A percentile compares a stretch with the other conserved stretches of the same genome.
Evolutionary conservation across 53 echinoderm and acorn worm species (phyloP).

Genomic region (Luidia sarsii): DNA sequence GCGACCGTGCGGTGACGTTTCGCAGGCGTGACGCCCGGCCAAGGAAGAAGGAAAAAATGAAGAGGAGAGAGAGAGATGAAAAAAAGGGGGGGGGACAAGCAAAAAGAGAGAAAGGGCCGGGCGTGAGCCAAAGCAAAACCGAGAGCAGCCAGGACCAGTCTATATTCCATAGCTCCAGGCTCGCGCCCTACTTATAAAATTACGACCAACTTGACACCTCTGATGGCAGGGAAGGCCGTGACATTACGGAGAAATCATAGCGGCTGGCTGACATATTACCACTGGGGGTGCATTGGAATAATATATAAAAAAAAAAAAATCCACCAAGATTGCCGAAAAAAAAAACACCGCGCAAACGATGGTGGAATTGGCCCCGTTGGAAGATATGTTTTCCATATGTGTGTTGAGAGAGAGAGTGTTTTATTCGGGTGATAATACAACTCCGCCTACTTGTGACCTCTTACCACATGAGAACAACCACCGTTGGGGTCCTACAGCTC

Average conservation of each 20-base stretch:
- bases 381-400: slow-evolving; percentile 49
- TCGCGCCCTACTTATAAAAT: slow-evolving; percentile 27
- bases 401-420: too few relatives aligned
- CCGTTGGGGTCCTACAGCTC: slow-evolving; percentile 19
- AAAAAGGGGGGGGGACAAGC: too few relatives aligned
- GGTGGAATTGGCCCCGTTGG: slow-evolving; percentile 2
- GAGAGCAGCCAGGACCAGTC: slow-evolving; percentile 1
- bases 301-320: too few relatives aligned
- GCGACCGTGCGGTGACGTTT: slow-evolving; percentile 24
- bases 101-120: background rate
- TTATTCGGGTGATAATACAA: slow-evolving; percentile 12
- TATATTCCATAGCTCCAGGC: slow-evolving; percentile 37
- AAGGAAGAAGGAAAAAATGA: too few relatives aligned
- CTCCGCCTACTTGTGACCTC: slow-evolving; percentile 40
- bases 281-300: too few relatives aligned
- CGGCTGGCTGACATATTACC: slow-evolving; percentile 5
- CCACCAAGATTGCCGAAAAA: too few relatives aligned
- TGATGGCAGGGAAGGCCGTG: background rate
- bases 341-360: slow-evolving; percentile 1
- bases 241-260: slow-evolving; percentile 3
- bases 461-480: slow-evolving; percentile 27
- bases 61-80: too few relatives aligned
- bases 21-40: slow-evolving; percentile 40
- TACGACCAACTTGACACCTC: slow-evolving; percentile 34
- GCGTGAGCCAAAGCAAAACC: slow-evolving; percentile 19